Evolutionary conservation across 1,140 invertebrate species (phyloP).

Genomic region (Eriosoma lanigerum): DNA sequence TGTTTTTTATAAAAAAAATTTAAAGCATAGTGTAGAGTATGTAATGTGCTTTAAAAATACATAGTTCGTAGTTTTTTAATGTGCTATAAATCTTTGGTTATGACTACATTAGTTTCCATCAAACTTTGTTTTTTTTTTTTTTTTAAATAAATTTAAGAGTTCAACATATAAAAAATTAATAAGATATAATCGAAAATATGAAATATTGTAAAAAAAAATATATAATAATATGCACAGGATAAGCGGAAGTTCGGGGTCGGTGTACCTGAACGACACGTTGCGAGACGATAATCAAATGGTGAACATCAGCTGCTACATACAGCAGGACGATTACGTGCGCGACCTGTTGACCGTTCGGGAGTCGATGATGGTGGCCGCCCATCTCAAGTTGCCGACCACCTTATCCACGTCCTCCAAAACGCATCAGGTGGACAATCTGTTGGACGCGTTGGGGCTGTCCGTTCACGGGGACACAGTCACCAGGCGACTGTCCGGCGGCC

Average conservation of each 20-base stretch:
- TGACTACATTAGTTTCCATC: no score
- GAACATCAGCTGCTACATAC: constrained; percentile 85
- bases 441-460: constrained; percentile 64
- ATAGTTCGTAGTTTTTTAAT: no score
- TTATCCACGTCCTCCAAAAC: not conserved
- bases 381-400: constrained; percentile 72
- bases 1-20: no score
- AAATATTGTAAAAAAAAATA: no score
- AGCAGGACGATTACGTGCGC: constrained; percentile 85
- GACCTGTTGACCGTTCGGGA: constrained; percentile 82
- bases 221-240: no score
- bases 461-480: constrained; percentile 66
- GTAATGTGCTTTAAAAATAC: no score
- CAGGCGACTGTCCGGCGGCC: constrained; percentile 69
- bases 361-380: constrained; percentile 81
- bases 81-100: no score
- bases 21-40: no score
- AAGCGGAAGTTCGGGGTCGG: constrained; percentile 69
- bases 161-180: no score
- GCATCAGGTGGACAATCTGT: constrained; percentile 62
- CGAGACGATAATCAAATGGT: constrained; percentile 70
- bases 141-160: no score
- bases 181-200: no score
- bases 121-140: no score
- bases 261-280: constrained; percentile 78